These are phyloP conservation scores for Neocrepidodera transversa DNA, from an alignment of 2,888 invertebrate species.

Conservation along the genomic window DNA sequence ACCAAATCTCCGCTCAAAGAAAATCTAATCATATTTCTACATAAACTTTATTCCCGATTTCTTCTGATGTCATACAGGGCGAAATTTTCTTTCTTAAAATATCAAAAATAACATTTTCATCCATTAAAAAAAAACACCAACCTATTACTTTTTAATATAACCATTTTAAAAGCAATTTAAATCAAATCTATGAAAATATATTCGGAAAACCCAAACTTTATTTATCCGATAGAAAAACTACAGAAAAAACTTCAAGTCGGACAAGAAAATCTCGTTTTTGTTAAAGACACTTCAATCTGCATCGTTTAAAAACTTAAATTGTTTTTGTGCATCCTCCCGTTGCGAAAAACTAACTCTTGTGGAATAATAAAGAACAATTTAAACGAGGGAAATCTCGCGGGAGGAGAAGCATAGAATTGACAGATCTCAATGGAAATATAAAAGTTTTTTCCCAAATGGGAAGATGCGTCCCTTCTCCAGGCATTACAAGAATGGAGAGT, in stretches of 20 bases:
- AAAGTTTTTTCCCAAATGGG: slow-evolving; percentile 25
- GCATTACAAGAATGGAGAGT: slow-evolving; percentile 38
- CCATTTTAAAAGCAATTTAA: not conserved
- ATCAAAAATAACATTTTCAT: too few relatives aligned
- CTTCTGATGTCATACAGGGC: not conserved
- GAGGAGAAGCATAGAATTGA: slow-evolving; percentile 35
- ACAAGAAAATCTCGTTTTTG: slow-evolving; percentile 28
- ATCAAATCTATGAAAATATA: not conserved
- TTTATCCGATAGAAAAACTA: not conserved
- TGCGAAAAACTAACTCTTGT: slow-evolving; percentile 15
- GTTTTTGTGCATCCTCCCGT: slow-evolving; percentile 34
- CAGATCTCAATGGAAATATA: slow-evolving; percentile 37
- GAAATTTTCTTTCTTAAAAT: too few relatives aligned
- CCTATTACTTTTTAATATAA: not conserved
- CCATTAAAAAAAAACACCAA: too few relatives aligned
- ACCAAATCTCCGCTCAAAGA: slow-evolving; percentile 9
- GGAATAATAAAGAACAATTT: slow-evolving; percentile 40
- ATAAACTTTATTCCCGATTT: slow-evolving; percentile 14
- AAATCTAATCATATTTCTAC: slow-evolving; percentile 21
- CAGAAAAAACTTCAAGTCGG: slow-evolving; percentile 12
- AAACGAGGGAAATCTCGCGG: slow-evolving; percentile 29
- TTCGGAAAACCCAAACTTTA: not conserved
- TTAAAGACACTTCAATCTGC: slow-evolving; percentile 41
- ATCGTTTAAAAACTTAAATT: slow-evolving; percentile 45
- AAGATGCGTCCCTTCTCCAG: slow-evolving; percentile 30